Evolutionary conservation across 2,888 invertebrate genomes (phyloP).

Genomic region (Drosophila testacea): DNA sequence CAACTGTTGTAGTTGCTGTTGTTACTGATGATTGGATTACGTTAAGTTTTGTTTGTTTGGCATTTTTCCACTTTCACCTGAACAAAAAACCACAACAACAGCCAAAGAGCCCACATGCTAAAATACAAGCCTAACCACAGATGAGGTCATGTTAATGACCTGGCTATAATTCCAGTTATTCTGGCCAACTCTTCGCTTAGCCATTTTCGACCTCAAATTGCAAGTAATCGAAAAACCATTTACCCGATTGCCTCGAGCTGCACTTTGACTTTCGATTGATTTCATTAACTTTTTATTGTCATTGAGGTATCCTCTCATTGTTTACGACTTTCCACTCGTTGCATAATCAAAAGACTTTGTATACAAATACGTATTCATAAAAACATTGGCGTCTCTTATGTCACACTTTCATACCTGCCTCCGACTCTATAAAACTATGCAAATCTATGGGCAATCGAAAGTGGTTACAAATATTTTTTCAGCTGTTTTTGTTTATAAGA

Average conservation of each 20-base stretch:
- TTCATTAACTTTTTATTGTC: conserved; percentile 44
- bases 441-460: conserved; percentile 58
- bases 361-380: not conserved
- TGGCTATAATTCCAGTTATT: conserved; percentile 7
- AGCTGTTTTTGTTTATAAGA: conserved; percentile 17
- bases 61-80: conserved; percentile 71
- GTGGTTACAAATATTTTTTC: conserved; percentile 38
- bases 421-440: conserved; percentile 38
- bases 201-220: conserved; percentile 16
- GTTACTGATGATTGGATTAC: conserved; percentile 60
- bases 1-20: conserved; percentile 40
- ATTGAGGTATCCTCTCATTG: conserved; percentile 15
- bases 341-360: conserved; percentile 41
- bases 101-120: not conserved
- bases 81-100: conserved; percentile 13
- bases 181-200: conserved; percentile 6
- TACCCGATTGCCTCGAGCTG: conserved; percentile 13
- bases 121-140: conserved; percentile 24
- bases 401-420: conserved; percentile 51
- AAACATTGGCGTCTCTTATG: conserved; percentile 49
- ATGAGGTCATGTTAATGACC: conserved; percentile 43
- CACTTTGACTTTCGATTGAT: conserved; percentile 46
- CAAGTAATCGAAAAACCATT: not conserved
- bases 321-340: conserved; percentile 32
- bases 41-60: conserved; percentile 62